Evolutionary conservation across 2,888 invertebrate species (phyloP).

Genomic region (Pseudanteris insignis): DNA sequence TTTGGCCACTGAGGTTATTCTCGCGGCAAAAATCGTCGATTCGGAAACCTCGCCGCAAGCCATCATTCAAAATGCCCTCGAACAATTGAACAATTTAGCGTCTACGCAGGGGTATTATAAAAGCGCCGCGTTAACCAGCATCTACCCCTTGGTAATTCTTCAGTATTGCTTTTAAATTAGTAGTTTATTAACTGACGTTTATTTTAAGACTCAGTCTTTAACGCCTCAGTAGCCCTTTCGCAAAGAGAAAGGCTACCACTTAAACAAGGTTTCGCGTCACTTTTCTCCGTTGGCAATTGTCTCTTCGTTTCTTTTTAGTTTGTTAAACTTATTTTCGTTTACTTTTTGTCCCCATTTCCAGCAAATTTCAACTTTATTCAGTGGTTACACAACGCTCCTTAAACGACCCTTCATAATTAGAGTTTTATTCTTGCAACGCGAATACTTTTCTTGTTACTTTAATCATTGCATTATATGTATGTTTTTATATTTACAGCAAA

Average conservation of each 20-base stretch:
- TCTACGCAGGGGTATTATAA: constrained; percentile 15
- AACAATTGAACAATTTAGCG: constrained; percentile 16
- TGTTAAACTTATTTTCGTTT: no score
- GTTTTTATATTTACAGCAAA: no score
- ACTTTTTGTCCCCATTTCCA: no score
- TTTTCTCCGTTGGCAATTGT: not conserved
- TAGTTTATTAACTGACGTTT: no score
- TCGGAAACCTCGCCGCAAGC: constrained; percentile 9
- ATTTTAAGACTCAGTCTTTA: no score
- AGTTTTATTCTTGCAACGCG: no score
- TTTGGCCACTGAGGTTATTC: constrained; percentile 1
- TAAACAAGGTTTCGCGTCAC: constrained; percentile 2
- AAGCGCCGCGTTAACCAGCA: constrained; percentile 17
- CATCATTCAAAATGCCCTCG: constrained; percentile 8
- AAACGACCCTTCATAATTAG: no score
- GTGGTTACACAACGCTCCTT: no score
- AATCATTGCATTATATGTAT: no score
- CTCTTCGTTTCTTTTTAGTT: no score
- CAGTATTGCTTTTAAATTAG: constrained; percentile 1
- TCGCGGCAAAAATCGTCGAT: constrained; percentile 9
- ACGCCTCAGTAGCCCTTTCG: not conserved
- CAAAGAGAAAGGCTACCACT: not conserved
- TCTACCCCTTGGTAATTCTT: constrained; percentile 18
- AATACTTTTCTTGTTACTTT: no score
- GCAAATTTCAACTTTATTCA: no score